Evolutionary conservation across 2,797 vertebrate genomes (phyloP).

Genomic region (Acipenser transmontanus): DNA sequence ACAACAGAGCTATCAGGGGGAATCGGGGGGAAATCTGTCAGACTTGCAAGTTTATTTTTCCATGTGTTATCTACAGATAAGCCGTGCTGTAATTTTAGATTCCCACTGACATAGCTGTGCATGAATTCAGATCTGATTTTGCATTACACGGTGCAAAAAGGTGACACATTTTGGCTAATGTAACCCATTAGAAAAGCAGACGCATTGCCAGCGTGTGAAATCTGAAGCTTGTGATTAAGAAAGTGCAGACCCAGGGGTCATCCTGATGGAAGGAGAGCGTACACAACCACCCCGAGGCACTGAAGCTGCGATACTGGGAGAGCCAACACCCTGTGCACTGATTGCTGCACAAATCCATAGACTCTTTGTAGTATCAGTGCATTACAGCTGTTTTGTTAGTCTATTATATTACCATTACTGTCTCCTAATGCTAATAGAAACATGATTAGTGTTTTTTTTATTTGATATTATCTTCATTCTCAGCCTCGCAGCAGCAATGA

Average conservation of each 20-base stretch:
- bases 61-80: slow-evolving; percentile 70
- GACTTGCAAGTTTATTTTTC: slow-evolving; percentile 60
- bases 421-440: slow-evolving; percentile 35
- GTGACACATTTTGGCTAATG: slow-evolving; percentile 61
- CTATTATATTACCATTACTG: slow-evolving; percentile 39
- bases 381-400: slow-evolving; percentile 48
- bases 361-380: slow-evolving; percentile 55
- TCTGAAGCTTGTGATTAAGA: slow-evolving; percentile 51
- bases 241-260: slow-evolving; percentile 50
- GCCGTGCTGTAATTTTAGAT: slow-evolving; percentile 54
- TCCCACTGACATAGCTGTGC: slow-evolving; percentile 64
- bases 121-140: slow-evolving; percentile 68
- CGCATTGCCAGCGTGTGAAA: slow-evolving; percentile 48
- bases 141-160: slow-evolving; percentile 57
- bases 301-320: slow-evolving; percentile 44
- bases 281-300: slow-evolving; percentile 43
- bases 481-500: slow-evolving; percentile 7
- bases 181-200: slow-evolving; percentile 45
- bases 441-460: slow-evolving; percentile 21
- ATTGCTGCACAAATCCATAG: slow-evolving; percentile 59
- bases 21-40: slow-evolving; percentile 58
- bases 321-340: slow-evolving; percentile 41
- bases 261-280: slow-evolving; percentile 49
- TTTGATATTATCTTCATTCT: slow-evolving; percentile 1
- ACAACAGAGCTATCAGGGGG: slow-evolving; percentile 62